Evolutionary conservation across 2,797 vertebrate genomes (phyloP).

Genomic region (Phataginus tetradactyla): DNA sequence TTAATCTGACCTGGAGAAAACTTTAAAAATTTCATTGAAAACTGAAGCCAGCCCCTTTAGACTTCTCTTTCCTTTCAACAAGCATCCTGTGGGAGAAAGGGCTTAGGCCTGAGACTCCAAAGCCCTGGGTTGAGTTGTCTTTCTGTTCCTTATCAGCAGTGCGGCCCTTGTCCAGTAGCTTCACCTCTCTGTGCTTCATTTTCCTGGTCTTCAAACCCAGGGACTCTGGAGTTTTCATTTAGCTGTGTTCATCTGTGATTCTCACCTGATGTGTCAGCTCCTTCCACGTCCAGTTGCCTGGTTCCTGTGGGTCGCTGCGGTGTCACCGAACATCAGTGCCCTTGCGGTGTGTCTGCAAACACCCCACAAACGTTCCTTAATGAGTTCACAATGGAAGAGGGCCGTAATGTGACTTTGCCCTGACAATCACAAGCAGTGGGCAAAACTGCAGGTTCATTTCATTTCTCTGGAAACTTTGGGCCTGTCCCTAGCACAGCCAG

Average conservation of each 20-base stretch:
- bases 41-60: background rate
- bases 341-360: background rate
- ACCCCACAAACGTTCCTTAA: background rate
- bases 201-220: conserved; percentile 5
- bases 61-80: background rate
- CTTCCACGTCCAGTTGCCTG: background rate
- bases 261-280: background rate
- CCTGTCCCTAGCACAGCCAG: background rate
- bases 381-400: background rate
- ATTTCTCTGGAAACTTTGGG: background rate
- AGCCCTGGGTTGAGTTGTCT: background rate
- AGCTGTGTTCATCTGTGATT: background rate
- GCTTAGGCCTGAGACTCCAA: background rate
- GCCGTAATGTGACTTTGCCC: background rate
- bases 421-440: background rate
- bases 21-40: conserved; percentile 16
- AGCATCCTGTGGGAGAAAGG: background rate
- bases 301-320: background rate
- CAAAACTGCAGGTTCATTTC: background rate
- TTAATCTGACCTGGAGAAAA: conserved; percentile 41
- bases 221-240: background rate
- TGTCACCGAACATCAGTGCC: background rate
- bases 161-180: background rate
- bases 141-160: background rate
- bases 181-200: background rate